Evolutionary conservation across 2,113 vertebrate species (phyloP).

Genomic region (Cyprinodon brontotheroides): DNA sequence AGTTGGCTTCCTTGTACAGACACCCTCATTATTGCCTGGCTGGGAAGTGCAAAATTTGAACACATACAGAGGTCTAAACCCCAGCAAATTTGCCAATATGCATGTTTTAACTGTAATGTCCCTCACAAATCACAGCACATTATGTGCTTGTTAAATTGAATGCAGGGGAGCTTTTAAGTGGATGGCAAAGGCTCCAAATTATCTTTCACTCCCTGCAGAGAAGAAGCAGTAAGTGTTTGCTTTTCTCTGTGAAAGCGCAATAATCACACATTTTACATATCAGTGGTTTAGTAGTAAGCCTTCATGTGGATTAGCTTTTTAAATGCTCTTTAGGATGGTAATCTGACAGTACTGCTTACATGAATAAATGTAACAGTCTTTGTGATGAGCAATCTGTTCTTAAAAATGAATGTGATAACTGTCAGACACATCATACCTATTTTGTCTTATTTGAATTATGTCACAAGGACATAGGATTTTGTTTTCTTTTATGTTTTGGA

Average conservation of each 20-base stretch:
- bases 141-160: slow-evolving; percentile 11
- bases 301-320: slow-evolving; percentile 53
- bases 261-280: slow-evolving; percentile 52
- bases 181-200: background rate
- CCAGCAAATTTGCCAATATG: slow-evolving; percentile 5
- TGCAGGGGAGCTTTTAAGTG: slow-evolving; percentile 2
- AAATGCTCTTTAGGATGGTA: slow-evolving; percentile 49
- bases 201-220: slow-evolving; percentile 11
- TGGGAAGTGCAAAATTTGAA: background rate
- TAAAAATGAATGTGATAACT: slow-evolving; percentile 30
- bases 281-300: slow-evolving; percentile 35
- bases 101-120: background rate
- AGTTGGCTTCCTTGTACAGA: background rate
- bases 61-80: background rate
- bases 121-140: background rate
- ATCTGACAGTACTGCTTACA: slow-evolving; percentile 45
- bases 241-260: slow-evolving; percentile 8
- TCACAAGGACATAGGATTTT: slow-evolving; percentile 6
- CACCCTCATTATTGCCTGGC: background rate
- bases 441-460: slow-evolving; percentile 1
- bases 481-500: background rate
- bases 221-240: slow-evolving; percentile 20
- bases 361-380: slow-evolving; percentile 41
- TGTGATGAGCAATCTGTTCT: slow-evolving; percentile 4
- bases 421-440: slow-evolving; percentile 17